Evolutionary conservation across 92 coral and sea anemone species (phyloP).

Genomic region (Zoanthus solanderi): DNA sequence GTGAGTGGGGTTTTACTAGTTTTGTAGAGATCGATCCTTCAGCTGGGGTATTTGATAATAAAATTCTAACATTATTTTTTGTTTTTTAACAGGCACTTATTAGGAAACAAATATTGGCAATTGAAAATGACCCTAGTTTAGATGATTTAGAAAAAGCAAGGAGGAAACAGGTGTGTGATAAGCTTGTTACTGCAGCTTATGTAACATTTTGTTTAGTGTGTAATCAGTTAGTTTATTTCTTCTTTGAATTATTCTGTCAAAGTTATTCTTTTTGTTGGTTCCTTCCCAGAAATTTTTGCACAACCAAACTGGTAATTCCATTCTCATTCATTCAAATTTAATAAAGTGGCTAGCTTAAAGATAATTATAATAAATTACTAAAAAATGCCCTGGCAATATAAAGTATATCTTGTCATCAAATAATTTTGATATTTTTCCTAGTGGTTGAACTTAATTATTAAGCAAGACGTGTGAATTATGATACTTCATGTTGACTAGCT

Average conservation of each 20-base stretch:
- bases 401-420: no score
- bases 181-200: background rate
- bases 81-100: slow-evolving; percentile 70
- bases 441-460: no score
- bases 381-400: no score
- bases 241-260: background rate
- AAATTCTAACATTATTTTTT: background rate
- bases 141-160: slow-evolving; percentile 95
- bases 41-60: background rate
- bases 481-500: no score
- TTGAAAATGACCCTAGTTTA: slow-evolving; percentile 97
- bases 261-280: no score
- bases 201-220: background rate
- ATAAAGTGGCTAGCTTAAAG: no score
- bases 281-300: no score
- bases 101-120: slow-evolving; percentile 89
- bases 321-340: no score
- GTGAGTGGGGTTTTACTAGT: background rate
- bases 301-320: no score
- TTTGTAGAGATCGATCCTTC: background rate
- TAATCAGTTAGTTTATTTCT: background rate
- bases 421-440: no score
- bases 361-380: no score
- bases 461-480: no score
- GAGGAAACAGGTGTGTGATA: slow-evolving; percentile 85